phyloP scores from a whole-genome alignment of 2,888 invertebrate genomes.

The Oligia fasciuncula region DNA sequence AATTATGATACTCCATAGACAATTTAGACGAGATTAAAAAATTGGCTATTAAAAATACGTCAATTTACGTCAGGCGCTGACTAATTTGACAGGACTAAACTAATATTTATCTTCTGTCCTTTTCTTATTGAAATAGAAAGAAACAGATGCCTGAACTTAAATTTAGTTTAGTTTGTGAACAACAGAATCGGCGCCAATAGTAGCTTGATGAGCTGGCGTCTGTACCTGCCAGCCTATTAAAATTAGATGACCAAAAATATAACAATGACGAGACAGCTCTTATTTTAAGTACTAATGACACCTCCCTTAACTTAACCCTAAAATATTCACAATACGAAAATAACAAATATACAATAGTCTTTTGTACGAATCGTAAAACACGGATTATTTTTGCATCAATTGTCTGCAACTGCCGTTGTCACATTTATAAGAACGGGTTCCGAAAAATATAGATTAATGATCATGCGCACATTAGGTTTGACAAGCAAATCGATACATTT shows the following conservation, averaged over 20 bases:
- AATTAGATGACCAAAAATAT: background rate
- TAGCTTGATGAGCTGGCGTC: too few relatives aligned
- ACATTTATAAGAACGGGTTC: slow-evolving; percentile 67
- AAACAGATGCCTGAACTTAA: too few relatives aligned
- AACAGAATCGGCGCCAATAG: too few relatives aligned
- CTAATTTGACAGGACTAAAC: too few relatives aligned
- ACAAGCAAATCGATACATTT: slow-evolving; percentile 75
- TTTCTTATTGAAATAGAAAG: too few relatives aligned
- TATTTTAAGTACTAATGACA: slow-evolving; percentile 1
- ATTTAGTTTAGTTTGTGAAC: too few relatives aligned
- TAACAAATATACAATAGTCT: slow-evolving; percentile 31
- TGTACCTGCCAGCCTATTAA: too few relatives aligned
- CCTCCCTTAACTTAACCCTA: slow-evolving; percentile 24
- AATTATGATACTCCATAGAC: too few relatives aligned
- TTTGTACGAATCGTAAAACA: slow-evolving; percentile 53
- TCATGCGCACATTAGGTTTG: slow-evolving; percentile 64
- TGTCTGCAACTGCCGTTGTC: slow-evolving; percentile 60
- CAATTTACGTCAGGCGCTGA: too few relatives aligned
- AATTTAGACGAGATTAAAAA: too few relatives aligned
- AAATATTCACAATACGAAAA: slow-evolving; percentile 44
- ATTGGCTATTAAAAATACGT: too few relatives aligned
- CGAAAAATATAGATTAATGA: slow-evolving; percentile 75
- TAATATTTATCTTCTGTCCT: too few relatives aligned
- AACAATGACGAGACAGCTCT: background rate
- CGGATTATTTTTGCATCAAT: slow-evolving; percentile 71